phyloP scores from a whole-genome alignment of 1,140 invertebrate genomes.

The Zaprionus davidi region DNA sequence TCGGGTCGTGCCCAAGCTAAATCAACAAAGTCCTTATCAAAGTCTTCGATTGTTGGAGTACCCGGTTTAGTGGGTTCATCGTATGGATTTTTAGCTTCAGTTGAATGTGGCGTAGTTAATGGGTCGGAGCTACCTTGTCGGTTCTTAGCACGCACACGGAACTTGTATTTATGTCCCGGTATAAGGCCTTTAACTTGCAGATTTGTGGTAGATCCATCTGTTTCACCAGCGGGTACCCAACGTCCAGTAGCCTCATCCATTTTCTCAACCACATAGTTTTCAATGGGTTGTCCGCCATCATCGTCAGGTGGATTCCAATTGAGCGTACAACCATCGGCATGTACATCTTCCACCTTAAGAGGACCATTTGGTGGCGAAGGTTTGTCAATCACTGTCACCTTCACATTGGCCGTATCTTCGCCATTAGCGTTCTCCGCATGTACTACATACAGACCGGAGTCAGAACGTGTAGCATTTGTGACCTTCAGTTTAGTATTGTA shows the following conservation, averaged over 20 bases:
- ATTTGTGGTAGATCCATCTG: conserved; percentile 90
- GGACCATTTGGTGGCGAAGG: conserved; percentile 96
- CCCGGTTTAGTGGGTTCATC: conserved; percentile 94
- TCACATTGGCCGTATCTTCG: conserved; percentile 95
- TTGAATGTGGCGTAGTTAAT: conserved; percentile 93
- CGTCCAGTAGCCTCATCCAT: conserved; percentile 96
- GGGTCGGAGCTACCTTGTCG: conserved; percentile 98
- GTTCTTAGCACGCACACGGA: conserved; percentile 97
- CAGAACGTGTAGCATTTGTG: conserved; percentile 92
- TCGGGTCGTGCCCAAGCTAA: conserved; percentile 96
- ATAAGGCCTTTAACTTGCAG: conserved; percentile 91
- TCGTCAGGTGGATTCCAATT: conserved; percentile 96
- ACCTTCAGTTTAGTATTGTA: conserved; percentile 96
- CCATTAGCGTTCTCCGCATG: conserved; percentile 97
- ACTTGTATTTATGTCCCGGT: conserved; percentile 98
- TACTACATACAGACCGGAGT: conserved; percentile 96
- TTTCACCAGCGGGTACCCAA: conserved; percentile 97
- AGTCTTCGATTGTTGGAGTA: conserved; percentile 95
- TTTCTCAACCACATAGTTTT: conserved; percentile 96
- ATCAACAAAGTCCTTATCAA: conserved; percentile 96
- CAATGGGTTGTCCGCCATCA: conserved; percentile 95
- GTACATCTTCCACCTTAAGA: conserved; percentile 91
- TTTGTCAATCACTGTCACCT: conserved; percentile 95
- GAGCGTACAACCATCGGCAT: conserved; percentile 89
- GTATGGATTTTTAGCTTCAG: conserved; percentile 99